phyloP scores from a whole-genome alignment of 2,888 invertebrate genomes.

The Antheraea yamamai region DNA sequence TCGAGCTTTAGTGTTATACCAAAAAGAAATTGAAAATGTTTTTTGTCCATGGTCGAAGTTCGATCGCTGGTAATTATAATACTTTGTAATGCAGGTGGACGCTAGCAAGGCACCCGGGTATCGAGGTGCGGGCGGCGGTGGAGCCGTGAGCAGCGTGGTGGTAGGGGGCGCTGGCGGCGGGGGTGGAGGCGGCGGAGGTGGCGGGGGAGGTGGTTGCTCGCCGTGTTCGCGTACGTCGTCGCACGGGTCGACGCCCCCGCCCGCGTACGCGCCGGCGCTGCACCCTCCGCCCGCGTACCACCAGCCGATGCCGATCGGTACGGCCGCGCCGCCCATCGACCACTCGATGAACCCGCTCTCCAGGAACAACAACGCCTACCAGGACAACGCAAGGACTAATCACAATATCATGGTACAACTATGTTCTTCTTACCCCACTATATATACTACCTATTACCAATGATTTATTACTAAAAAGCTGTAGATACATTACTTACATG shows the following conservation, averaged over 20 bases:
- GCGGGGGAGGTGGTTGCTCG: constrained; percentile 80
- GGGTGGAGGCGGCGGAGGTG: constrained; percentile 69
- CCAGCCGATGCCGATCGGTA: constrained; percentile 44
- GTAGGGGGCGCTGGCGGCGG: constrained; percentile 87
- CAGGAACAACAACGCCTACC: constrained; percentile 8
- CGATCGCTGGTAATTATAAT: not conserved
- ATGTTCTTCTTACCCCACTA: not conserved
- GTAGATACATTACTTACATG: no score
- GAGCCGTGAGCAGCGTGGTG: constrained; percentile 58
- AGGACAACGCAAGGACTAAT: constrained; percentile 11
- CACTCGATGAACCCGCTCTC: constrained; percentile 21
- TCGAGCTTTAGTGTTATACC: no score
- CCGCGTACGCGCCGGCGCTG: constrained; percentile 43
- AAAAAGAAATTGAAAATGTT: no score
- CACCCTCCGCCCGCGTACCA: constrained; percentile 43
- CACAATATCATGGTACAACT: constrained; percentile 19
- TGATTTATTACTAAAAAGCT: no score
- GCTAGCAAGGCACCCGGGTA: constrained; percentile 96
- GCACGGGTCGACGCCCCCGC: constrained; percentile 77
- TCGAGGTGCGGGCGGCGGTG: constrained; percentile 88
- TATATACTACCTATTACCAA: no score
- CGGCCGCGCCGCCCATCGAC: constrained; percentile 4
- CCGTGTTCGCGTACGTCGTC: constrained; percentile 82
- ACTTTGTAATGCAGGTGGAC: constrained; percentile 84
- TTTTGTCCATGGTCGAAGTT: no score